Evolutionary conservation across 1,140 invertebrate genomes (phyloP), one percentile per base, ranked within the genome.

Genomic region (Musca vetustissima): DNA sequence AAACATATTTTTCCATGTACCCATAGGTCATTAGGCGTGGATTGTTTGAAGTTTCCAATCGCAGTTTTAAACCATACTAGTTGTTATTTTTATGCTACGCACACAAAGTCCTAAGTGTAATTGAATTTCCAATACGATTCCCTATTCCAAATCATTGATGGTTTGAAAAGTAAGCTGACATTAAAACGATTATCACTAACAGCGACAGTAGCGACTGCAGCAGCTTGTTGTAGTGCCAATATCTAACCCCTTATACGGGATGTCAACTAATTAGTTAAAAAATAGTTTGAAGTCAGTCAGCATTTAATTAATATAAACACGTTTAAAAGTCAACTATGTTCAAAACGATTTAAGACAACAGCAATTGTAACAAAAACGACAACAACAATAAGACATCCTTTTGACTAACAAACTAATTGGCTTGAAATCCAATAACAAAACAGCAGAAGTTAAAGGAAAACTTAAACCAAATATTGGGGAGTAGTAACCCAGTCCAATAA

Each of bases 291-390:
- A 36, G 57, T 36, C 36, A 43, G 36, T 43, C 36, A 43, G 57
- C 57, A 36, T 61, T 61, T 61, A 61, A 61, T 61, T 61, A 61
- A 61, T 61, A 61, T 61, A 36, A 61, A 61, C 57, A 61, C 57
- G 28, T 61, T 43, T 21, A 61, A 61, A 61, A 55, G 17, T 32
- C 36, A 43, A 43, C 36, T 43, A 43, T 43, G 36, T 43, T 43
- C n/a, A 43, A 43, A 43, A 11, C 36, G 36, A 43, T 43, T 43
- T 43, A 43, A 13, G 36, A 43, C 36, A 43, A 43, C 7, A 43
- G 36, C 36, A 7, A 13, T 43, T 9, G 15, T 15, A 61, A 36
- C 57, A 36, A 61, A 1, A 7, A 24, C 24, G 32, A 32, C 24
- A 59, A 32, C 25, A 36, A 25, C n/a, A 19, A 61, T 17, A 43